A percentile compares a stretch with the other conserved stretches of the same genome.
phyloP scores from a whole-genome alignment of 2,797 vertebrate species.

The Tadarida brasiliensis region DNA sequence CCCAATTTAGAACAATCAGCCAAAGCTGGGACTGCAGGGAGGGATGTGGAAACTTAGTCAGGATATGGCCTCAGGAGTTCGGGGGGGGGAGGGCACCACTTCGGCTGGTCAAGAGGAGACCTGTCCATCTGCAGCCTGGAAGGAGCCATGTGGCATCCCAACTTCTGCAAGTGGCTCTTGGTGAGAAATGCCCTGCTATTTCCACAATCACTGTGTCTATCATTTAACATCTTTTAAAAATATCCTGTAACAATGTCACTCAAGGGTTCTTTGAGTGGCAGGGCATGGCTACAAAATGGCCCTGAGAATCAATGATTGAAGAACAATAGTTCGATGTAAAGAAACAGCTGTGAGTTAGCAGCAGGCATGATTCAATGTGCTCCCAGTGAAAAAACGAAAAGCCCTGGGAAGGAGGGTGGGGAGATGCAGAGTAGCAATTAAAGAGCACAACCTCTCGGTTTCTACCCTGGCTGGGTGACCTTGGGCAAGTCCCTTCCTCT shows the following conservation, averaged over 20 bases:
- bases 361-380: background rate
- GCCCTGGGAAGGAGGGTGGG: background rate
- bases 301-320: background rate
- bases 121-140: background rate
- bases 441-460: background rate
- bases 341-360: background rate
- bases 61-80: background rate
- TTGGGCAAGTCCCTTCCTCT: background rate
- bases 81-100: background rate
- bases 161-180: background rate
- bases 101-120: background rate
- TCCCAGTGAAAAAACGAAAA: background rate
- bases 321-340: background rate
- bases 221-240: slow-evolving; percentile 43
- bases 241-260: background rate
- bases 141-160: background rate
- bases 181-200: background rate
- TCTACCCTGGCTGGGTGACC: background rate
- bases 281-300: background rate
- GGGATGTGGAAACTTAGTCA: background rate
- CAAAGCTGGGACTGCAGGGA: background rate
- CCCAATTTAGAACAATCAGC: background rate
- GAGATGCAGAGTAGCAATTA: background rate
- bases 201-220: background rate
- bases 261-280: background rate